Conservation (phyloP, 2,113 vertebrate species). For the Uropsilus gracilis region DNA sequence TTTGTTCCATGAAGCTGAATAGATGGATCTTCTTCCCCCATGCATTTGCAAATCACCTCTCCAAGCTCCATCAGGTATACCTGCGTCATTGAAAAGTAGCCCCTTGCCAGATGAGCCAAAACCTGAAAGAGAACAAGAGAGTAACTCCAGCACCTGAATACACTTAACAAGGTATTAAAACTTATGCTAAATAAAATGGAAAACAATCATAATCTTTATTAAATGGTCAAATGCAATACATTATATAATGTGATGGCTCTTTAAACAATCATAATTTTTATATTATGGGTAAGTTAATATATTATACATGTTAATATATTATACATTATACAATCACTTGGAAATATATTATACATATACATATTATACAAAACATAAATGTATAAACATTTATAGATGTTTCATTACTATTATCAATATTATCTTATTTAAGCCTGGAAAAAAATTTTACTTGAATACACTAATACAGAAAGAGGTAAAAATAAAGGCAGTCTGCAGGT, state of each 20-base stretch:
- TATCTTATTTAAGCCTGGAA: not conserved
- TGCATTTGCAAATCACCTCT: conserved; percentile 92
- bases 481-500: not conserved
- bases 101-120: conserved; percentile 93
- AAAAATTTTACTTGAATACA: conserved; percentile 25
- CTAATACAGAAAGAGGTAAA: not conserved
- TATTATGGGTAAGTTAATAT: too few species aligned
- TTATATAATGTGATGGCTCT: not conserved
- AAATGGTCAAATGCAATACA: not conserved
- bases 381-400: too few species aligned
- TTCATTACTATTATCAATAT: not conserved
- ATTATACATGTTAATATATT: too few species aligned
- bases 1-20: conserved; percentile 96
- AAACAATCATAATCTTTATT: not conserved
- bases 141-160: not conserved
- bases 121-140: conserved; percentile 85
- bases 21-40: conserved; percentile 92
- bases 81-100: conserved; percentile 92
- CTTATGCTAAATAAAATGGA: not conserved
- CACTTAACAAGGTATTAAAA: not conserved
- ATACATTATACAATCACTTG: too few species aligned
- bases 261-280: too few species aligned
- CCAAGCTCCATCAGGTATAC: conserved; percentile 90
- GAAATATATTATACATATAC: too few species aligned
- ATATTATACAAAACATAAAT: too few species aligned